Conservation (phyloP, 2,888 invertebrate species). For the Rutpela maculata region DNA sequence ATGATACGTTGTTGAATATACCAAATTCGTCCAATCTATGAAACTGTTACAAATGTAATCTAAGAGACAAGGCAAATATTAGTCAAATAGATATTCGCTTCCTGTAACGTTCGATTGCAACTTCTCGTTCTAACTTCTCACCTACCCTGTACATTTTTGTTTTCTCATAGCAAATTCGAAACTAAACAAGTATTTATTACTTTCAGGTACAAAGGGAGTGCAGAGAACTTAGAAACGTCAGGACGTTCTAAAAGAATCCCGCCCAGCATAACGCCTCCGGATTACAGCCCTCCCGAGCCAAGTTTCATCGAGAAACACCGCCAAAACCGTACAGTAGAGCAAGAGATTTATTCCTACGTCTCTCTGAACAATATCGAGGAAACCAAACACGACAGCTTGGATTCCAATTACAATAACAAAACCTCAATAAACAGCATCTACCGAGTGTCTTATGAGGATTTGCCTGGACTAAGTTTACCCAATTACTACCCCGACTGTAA, state of each 20-base stretch:
- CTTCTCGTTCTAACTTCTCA: no score
- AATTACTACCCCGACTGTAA: slow-evolving; percentile 73
- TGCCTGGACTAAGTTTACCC: slow-evolving; percentile 70
- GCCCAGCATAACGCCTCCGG: slow-evolving; percentile 58
- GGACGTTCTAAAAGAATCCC: slow-evolving; percentile 50
- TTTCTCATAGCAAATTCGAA: no score
- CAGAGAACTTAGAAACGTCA: slow-evolving; percentile 61
- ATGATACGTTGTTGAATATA: no score
- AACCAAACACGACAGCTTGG: slow-evolving; percentile 74
- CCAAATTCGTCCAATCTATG: no score
- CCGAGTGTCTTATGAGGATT: slow-evolving; percentile 64
- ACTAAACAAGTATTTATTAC: slow-evolving; percentile 6
- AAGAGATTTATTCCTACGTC: slow-evolving; percentile 50
- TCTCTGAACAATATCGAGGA: slow-evolving; percentile 52
- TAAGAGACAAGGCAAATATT: no score
- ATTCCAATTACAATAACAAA: slow-evolving; percentile 78
- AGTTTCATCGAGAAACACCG: slow-evolving; percentile 51
- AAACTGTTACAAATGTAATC: no score
- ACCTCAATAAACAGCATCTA: slow-evolving; percentile 73
- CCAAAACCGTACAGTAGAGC: slow-evolving; percentile 43
- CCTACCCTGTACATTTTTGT: no score
- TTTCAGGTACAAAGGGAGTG: slow-evolving; percentile 65
- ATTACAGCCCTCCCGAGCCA: slow-evolving; percentile 60
- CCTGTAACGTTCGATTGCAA: no score
- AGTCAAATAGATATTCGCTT: no score